Evolutionary conservation across 2,797 vertebrate species (phyloP).

Genomic region (Varecia variegata): DNA sequence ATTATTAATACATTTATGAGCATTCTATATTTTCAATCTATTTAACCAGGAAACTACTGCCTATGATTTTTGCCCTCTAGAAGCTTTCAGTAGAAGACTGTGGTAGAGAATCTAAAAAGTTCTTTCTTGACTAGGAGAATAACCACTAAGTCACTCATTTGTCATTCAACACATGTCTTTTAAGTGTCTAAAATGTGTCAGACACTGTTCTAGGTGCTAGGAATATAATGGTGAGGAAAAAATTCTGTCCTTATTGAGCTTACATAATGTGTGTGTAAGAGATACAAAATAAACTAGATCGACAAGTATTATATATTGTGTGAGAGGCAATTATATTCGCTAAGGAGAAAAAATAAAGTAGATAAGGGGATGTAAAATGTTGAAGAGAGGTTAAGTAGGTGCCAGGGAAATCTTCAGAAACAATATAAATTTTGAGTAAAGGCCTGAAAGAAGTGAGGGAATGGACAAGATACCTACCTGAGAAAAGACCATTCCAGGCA

Average conservation of each 20-base stretch:
- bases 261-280: not conserved
- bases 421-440: not conserved
- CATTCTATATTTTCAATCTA: not conserved
- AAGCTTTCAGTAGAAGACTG: not conserved
- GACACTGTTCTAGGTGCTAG: not conserved
- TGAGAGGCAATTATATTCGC: not conserved
- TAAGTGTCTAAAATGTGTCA: not conserved
- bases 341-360: not conserved
- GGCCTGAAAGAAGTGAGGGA: not conserved
- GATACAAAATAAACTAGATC: not conserved
- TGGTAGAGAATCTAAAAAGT: not conserved
- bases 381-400: not conserved
- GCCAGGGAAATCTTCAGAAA: not conserved
- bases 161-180: not conserved
- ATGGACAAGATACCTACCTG: not conserved
- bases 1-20: not conserved
- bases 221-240: not conserved
- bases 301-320: not conserved
- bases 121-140: not conserved
- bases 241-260: not conserved
- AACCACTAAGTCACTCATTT: not conserved
- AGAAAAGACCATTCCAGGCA: not conserved
- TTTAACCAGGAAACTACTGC: not conserved
- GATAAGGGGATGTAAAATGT: not conserved
- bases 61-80: not conserved